Evolutionary conservation across 2,113 vertebrate genomes (phyloP).

Genomic region (Chelonoidis abingdonii): DNA sequence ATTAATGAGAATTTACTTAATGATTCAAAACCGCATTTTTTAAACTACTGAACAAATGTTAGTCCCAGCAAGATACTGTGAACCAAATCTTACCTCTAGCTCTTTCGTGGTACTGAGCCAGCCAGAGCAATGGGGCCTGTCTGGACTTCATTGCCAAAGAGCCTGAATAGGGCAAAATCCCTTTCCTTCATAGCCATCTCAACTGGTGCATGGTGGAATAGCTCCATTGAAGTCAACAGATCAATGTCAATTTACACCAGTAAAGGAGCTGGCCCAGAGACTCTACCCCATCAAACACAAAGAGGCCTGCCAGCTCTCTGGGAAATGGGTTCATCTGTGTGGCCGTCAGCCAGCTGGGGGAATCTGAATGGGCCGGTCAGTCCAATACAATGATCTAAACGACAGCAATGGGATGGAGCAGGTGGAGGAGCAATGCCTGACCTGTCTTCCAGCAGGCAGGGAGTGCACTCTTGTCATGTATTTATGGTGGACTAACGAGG

Average conservation of each 20-base stretch:
- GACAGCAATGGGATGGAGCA: background rate
- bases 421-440: background rate
- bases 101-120: background rate
- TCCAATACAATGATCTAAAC: background rate
- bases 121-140: background rate
- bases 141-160: background rate
- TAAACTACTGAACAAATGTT: background rate
- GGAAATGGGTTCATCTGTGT: background rate
- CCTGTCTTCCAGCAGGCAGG: background rate
- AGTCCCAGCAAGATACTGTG: background rate
- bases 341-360: background rate
- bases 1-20: too few species aligned
- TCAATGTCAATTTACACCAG: background rate
- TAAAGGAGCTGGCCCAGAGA: background rate
- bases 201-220: accelerated
- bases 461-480: background rate
- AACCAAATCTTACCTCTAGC: background rate
- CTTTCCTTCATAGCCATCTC: accelerated
- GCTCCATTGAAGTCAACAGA: background rate
- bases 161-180: background rate
- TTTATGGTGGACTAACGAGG: background rate
- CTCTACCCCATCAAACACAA: background rate
- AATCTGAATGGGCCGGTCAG: background rate
- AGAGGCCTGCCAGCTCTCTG: background rate
- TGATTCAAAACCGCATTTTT: background rate